phyloP scores from a whole-genome alignment of 2,113 vertebrate species.

The Oriolus oriolus region DNA sequence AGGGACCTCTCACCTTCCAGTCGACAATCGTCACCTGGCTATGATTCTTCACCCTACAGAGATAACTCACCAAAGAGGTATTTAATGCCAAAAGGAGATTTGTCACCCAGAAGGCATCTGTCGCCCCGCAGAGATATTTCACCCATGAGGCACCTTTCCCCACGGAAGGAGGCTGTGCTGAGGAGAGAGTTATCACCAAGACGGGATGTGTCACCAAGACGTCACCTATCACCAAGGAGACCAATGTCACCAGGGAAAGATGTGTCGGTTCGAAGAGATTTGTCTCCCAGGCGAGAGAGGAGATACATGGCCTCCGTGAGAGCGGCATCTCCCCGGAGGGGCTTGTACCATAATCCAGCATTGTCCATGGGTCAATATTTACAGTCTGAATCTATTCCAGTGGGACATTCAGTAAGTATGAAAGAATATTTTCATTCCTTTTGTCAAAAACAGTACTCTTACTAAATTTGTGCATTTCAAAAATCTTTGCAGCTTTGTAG shows the following conservation, averaged over 20 bases:
- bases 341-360: slow-evolving; percentile 81
- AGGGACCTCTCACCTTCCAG: slow-evolving; percentile 87
- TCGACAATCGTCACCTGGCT: slow-evolving; percentile 83
- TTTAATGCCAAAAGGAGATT: slow-evolving; percentile 83
- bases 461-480: not conserved
- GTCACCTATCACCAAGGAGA: slow-evolving; percentile 80
- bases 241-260: slow-evolving; percentile 87
- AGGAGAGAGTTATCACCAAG: slow-evolving; percentile 81
- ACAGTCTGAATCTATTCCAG: slow-evolving; percentile 77
- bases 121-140: slow-evolving; percentile 81
- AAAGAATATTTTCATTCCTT: not conserved
- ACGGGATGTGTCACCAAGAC: slow-evolving; percentile 84
- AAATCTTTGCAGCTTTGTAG: not conserved
- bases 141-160: slow-evolving; percentile 81
- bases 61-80: slow-evolving; percentile 88
- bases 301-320: slow-evolving; percentile 81
- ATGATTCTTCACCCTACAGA: slow-evolving; percentile 87
- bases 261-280: slow-evolving; percentile 79
- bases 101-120: slow-evolving; percentile 79
- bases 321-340: slow-evolving; percentile 86
- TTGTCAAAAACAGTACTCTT: not conserved
- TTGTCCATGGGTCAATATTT: slow-evolving; percentile 83
- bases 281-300: slow-evolving; percentile 89
- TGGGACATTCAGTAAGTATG: slow-evolving; percentile 78
- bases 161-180: slow-evolving; percentile 78